Percentiles rank a stretch among this genome's conserved stretches.
These are phyloP conservation scores for Gonioctena quinquepunctata DNA, from an alignment of 1,140 invertebrate species.

Conservation along the genomic window DNA sequence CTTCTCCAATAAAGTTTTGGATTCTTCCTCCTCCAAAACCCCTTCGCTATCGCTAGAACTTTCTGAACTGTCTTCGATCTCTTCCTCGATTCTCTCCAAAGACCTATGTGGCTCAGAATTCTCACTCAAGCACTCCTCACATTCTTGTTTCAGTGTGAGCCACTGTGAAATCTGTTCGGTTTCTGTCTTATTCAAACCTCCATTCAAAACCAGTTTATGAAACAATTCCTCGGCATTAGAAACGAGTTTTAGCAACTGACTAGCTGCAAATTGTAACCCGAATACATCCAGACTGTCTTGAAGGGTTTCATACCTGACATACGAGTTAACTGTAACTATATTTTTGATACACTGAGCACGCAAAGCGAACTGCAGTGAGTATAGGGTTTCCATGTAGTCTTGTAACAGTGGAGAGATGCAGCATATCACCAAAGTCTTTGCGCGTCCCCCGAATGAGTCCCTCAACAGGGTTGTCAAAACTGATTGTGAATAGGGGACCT, in stretches of 20 bases:
- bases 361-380: constrained; percentile 64
- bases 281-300: constrained; percentile 62
- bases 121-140: constrained; percentile 76
- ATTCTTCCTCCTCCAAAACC: constrained; percentile 30
- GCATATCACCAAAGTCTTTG: constrained; percentile 68
- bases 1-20: constrained; percentile 40
- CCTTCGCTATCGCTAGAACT: constrained; percentile 61
- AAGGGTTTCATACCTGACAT: constrained; percentile 66
- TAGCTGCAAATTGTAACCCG: constrained; percentile 78
- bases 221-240: constrained; percentile 83
- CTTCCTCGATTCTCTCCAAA: constrained; percentile 68
- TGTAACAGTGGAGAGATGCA: constrained; percentile 66
- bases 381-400: constrained; percentile 66
- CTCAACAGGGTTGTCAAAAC: constrained; percentile 68
- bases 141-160: constrained; percentile 82
- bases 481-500: constrained; percentile 63
- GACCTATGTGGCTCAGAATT: constrained; percentile 62
- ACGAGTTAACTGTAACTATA: constrained; percentile 69
- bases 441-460: constrained; percentile 71
- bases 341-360: constrained; percentile 67
- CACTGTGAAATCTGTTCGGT: constrained; percentile 82
- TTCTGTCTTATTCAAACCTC: constrained; percentile 67
- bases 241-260: constrained; percentile 80
- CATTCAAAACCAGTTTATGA: constrained; percentile 65
- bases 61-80: constrained; percentile 59